These are phyloP conservation scores for Thecocarcelia acutangulata DNA, from an alignment of 2,888 invertebrate genomes.

Conservation along the genomic window DNA sequence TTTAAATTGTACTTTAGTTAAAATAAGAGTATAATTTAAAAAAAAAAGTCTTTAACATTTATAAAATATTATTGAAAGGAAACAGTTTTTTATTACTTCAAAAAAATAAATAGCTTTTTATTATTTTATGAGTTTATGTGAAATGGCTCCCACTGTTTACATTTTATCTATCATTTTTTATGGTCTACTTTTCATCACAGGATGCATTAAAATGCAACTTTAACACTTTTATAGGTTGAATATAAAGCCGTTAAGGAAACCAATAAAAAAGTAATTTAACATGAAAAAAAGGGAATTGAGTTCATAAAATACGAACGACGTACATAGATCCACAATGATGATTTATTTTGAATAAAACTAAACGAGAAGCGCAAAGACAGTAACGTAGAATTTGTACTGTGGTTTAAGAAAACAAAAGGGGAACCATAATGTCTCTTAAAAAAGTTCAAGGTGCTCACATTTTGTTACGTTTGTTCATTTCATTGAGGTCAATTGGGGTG, in stretches of 20 bases:
- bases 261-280: slow-evolving; percentile 45
- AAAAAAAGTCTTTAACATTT: too few relatives aligned
- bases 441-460: slow-evolving; percentile 51
- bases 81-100: neutral
- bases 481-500: slow-evolving; percentile 52
- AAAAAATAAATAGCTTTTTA: neutral
- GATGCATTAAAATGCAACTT: slow-evolving; percentile 41
- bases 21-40: too few relatives aligned
- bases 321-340: neutral
- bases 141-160: neutral
- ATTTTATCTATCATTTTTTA: neutral
- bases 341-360: neutral
- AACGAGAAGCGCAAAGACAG: neutral
- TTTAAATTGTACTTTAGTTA: too few relatives aligned
- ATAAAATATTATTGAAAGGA: too few relatives aligned
- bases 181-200: slow-evolving; percentile 13
- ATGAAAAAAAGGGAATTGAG: neutral
- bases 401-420: neutral
- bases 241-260: slow-evolving; percentile 36
- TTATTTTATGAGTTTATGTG: neutral
- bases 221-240: slow-evolving; percentile 36
- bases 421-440: slow-evolving; percentile 2
- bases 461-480: slow-evolving; percentile 33
- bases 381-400: slow-evolving; percentile 9
- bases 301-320: slow-evolving; percentile 4